Evolutionary conservation across 2,888 invertebrate genomes (phyloP), one percentile per base, ranked within the genome.

Genomic region (Volucella inanis): DNA sequence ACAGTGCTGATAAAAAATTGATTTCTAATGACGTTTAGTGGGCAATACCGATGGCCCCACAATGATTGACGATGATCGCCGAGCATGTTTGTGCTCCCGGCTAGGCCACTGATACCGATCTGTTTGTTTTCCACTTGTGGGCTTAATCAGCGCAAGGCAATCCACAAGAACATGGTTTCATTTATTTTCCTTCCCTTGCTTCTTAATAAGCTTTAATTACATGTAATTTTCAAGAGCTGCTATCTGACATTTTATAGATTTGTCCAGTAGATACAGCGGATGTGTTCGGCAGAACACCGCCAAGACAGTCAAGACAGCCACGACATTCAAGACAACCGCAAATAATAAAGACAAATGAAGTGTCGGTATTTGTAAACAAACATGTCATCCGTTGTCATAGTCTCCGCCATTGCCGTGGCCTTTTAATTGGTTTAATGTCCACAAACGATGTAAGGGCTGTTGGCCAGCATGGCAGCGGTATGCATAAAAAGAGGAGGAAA

Each of bases 361-460:
- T 39, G 41, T 65, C 31, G 10, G 4, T 55, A 14, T 54, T 74
- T 57, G 75, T 75, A 55, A 75, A 75, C 75, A 75, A 74, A 75
- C 57, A 67, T 41, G 43, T 15, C 70, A 14, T 15, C 31, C 54
- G 45, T 3, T 12, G 1, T 47, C 31, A 6, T 31, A 31, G 31
- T 31, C 31, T 31, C 31, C 12, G 12, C 41, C 52, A 52, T 64
- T 38, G 52, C 65, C 6, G 49, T 50, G 49, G 50, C 50, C 18
- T 31, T 54, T 67, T 67, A 67, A 75, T 75, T 75, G 75, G 50
- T 65, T 65, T 65, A 55, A 57, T 64, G 54, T 45, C 31, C 38
- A 41, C 62, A 38, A 54, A 50, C 31, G n/a, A 39, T 49, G 59
- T 52, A 52, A 41, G 18, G 71, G 52, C 22, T 52, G 8, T 38